Percentiles rank a stretch among this genome's conserved stretches.
phyloP scores from a whole-genome alignment of 64 coral and sea anemone species.

The Porites lutea region DNA sequence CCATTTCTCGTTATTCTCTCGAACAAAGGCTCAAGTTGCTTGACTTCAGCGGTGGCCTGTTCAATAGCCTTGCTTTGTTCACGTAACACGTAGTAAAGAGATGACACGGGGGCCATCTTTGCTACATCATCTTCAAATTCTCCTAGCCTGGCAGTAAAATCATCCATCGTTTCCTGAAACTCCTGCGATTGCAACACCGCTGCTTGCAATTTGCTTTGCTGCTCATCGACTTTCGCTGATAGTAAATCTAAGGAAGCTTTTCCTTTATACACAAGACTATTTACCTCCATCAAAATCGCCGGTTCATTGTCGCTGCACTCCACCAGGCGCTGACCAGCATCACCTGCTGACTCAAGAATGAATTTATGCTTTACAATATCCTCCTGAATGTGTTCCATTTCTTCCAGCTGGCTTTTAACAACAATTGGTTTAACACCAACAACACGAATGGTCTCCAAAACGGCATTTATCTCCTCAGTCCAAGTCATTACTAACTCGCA shows the following conservation, averaged over 20 bases:
- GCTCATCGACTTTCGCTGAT: conserved; percentile 80
- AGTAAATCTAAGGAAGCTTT: conserved; percentile 74
- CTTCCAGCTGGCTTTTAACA: conserved; percentile 78
- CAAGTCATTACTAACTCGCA: conserved; percentile 86
- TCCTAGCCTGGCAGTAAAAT: conserved; percentile 82
- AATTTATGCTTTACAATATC: conserved; percentile 80
- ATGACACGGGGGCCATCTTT: conserved; percentile 76
- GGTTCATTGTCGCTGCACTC: conserved; percentile 82
- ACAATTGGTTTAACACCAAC: conserved; percentile 74
- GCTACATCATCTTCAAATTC: conserved; percentile 78
- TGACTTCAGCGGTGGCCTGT: conserved; percentile 69
- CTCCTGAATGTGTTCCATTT: conserved; percentile 89
- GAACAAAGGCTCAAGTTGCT: conserved; percentile 92
- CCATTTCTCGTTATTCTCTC: conserved; percentile 79
- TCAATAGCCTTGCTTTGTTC: conserved; percentile 82
- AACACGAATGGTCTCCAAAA: conserved; percentile 70
- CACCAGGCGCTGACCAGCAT: conserved; percentile 77
- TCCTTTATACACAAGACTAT: conserved; percentile 72
- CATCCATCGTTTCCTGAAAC: conserved; percentile 84
- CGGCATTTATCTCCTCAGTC: conserved; percentile 71
- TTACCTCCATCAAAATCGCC: conserved; percentile 66
- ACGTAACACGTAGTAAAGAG: conserved; percentile 78
- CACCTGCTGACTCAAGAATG: conserved; percentile 71
- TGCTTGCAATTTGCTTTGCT: conserved; percentile 72
- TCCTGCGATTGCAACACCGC: conserved; percentile 85